Evolutionary conservation across 2,113 vertebrate genomes (phyloP), one percentile per base, ranked within the genome.

Genomic region (Mastomys natalensis): DNA sequence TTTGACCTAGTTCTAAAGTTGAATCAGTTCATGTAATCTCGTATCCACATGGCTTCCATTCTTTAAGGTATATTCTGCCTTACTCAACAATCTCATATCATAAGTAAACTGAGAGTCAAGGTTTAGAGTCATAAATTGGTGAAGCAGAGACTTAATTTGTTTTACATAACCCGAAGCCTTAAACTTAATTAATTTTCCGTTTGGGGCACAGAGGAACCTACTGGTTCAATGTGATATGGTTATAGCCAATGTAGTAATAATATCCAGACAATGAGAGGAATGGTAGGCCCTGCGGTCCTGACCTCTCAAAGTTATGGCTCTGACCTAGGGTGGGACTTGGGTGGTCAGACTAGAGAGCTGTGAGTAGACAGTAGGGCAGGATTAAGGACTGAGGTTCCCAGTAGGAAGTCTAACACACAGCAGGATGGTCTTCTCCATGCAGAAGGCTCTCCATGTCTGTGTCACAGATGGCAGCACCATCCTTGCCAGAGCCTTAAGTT

Each of bases 1-100:
- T 93, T 53, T 97, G 96, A 98, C 97, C 97, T 84, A 92, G 51
- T 98, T 97, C 96, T 72, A 29, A 55, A 96, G 90, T 92, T 26
- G 85, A 66, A 84, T 74, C 85, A 2, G 64, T 73, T 70, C 48
- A 0, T 17, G 62, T 34, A 24, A 24, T 89, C 90, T 74, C 87
- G 9, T 31, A 62, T 6, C 29, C n/a, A 58, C 37, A 24, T 0
- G 86, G 90, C 19, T 81, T 86, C 76, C 26, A 3, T 91, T 45
- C 93, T 89, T 70, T 62, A 51, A 86, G 43, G 66, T 60, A 7
- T 77, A 21, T 31, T 64, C 70, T 84, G 51, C 90, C 92, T 90
- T 37, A 86, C 88, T 86, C 55, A 8, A 92, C 87, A 84, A 82
- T 58, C 55, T 7, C 40, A 40, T 58, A 53, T 70, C 55, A 87